Evolutionary conservation across 2,797 vertebrate genomes (phyloP).

Genomic region (Acipenser oxyrinchus): DNA sequence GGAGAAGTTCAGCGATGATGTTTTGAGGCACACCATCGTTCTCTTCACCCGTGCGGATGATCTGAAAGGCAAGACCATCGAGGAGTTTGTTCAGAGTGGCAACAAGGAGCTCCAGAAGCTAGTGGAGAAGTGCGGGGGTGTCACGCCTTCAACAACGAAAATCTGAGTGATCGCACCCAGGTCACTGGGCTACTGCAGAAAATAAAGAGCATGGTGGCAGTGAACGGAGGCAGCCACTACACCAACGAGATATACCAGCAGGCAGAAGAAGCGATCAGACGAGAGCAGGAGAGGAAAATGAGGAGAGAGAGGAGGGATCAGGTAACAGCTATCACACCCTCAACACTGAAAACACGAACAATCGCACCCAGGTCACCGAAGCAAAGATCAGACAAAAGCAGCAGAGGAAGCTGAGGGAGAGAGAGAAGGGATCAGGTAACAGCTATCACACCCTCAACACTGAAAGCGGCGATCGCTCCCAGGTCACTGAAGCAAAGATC

Average conservation of each 20-base stretch:
- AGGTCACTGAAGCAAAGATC: too few species aligned
- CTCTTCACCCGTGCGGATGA: conserved; percentile 54
- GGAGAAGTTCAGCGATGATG: too few species aligned
- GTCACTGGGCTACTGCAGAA: conserved; percentile 49
- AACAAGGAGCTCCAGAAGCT: conserved; percentile 42
- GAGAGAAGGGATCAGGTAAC: too few species aligned
- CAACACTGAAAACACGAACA: too few species aligned
- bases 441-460: too few species aligned
- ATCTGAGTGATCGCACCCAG: conserved; percentile 37
- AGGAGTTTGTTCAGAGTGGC: too few species aligned
- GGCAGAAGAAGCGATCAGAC: conserved; percentile 7
- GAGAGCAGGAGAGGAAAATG: neutral
- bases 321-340: too few species aligned
- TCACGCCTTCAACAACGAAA: conserved; percentile 44
- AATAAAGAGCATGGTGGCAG: conserved; percentile 40
- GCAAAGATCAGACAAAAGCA: too few species aligned
- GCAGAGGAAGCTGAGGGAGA: too few species aligned
- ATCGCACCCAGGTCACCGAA: too few species aligned
- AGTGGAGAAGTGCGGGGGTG: conserved; percentile 42
- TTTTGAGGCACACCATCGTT: too few species aligned
- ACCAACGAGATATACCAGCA: conserved; percentile 26
- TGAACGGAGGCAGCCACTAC: conserved; percentile 15
- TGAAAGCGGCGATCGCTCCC: too few species aligned
- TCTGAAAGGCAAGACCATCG: conserved; percentile 53
- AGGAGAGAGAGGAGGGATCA: conserved; percentile 7